Conservation (phyloP, 2,797 vertebrate species). For the Ctenopoma multispine region DNA sequence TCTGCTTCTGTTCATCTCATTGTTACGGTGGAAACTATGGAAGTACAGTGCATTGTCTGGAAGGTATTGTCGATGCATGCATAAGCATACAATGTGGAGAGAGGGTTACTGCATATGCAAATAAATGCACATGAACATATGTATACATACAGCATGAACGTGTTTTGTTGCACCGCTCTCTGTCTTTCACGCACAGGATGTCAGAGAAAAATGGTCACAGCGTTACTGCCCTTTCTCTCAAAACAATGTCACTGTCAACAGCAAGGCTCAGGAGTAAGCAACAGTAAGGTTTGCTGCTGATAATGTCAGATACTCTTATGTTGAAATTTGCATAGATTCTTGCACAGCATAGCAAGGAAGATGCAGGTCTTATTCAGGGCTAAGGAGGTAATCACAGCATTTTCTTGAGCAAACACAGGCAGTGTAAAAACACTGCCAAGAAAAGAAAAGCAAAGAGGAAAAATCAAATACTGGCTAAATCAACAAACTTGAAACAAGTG, state of each 20-base stretch:
- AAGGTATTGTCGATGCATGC: not conserved
- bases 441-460: slow-evolving; percentile 61
- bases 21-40: slow-evolving; percentile 6
- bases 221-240: not conserved
- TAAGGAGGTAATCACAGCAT: slow-evolving; percentile 65
- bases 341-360: not conserved
- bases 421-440: slow-evolving; percentile 55
- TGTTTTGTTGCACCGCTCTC: not conserved
- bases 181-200: slow-evolving; percentile 4
- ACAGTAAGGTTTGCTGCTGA: slow-evolving; percentile 3
- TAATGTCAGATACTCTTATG: slow-evolving; percentile 17
- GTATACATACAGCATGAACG: not conserved
- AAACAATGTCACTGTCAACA: not conserved
- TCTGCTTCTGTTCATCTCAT: slow-evolving; percentile 29
- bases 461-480: slow-evolving; percentile 81
- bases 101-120: slow-evolving; percentile 28
- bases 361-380: slow-evolving; percentile 39
- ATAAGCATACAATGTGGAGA: slow-evolving; percentile 28
- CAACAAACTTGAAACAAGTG: slow-evolving; percentile 81
- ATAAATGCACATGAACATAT: slow-evolving; percentile 6
- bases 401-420: slow-evolving; percentile 73
- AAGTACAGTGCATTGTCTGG: slow-evolving; percentile 10
- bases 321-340: slow-evolving; percentile 22
- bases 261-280: not conserved
- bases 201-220: not conserved